Percentiles rank a stretch among this genome's conserved stretches.
These are phyloP conservation scores for Galeopterus variegatus DNA, from an alignment of 2,113 vertebrate species.

Conservation along the genomic window DNA sequence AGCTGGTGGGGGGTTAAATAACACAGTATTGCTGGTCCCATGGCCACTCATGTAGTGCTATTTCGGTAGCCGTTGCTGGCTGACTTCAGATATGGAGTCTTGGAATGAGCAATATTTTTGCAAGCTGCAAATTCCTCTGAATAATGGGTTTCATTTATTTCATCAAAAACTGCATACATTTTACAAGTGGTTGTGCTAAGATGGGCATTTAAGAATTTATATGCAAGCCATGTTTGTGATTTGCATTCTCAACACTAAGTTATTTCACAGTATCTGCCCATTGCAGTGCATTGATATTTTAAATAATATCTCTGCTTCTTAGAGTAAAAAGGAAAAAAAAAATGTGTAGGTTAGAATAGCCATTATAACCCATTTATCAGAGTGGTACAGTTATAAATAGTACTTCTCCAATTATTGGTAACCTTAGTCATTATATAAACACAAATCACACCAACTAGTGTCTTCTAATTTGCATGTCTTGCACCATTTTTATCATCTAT, in stretches of 20 bases:
- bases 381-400: slow-evolving; percentile 81
- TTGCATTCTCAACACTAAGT: slow-evolving; percentile 70
- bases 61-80: neutral
- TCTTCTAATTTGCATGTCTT: slow-evolving; percentile 79
- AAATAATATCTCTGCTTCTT: slow-evolving; percentile 58
- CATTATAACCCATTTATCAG: slow-evolving; percentile 84
- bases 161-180: slow-evolving; percentile 54
- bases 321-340: slow-evolving; percentile 60
- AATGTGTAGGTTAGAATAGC: slow-evolving; percentile 73
- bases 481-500: slow-evolving; percentile 78
- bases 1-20: slow-evolving; percentile 19
- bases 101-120: neutral
- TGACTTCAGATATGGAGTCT: slow-evolving; percentile 11
- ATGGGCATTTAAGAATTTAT: slow-evolving; percentile 70
- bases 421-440: slow-evolving; percentile 72
- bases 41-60: neutral
- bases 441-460: slow-evolving; percentile 76
- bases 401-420: slow-evolving; percentile 81
- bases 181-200: slow-evolving; percentile 75
- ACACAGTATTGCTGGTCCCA: neutral
- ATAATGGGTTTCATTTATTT: slow-evolving; percentile 77
- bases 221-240: slow-evolving; percentile 56
- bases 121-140: slow-evolving; percentile 56
- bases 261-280: slow-evolving; percentile 76
- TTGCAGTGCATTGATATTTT: slow-evolving; percentile 61